These are phyloP conservation scores for Trinorchestia longiramus DNA, from an alignment of 1,140 invertebrate species.

Conservation along the genomic window DNA sequence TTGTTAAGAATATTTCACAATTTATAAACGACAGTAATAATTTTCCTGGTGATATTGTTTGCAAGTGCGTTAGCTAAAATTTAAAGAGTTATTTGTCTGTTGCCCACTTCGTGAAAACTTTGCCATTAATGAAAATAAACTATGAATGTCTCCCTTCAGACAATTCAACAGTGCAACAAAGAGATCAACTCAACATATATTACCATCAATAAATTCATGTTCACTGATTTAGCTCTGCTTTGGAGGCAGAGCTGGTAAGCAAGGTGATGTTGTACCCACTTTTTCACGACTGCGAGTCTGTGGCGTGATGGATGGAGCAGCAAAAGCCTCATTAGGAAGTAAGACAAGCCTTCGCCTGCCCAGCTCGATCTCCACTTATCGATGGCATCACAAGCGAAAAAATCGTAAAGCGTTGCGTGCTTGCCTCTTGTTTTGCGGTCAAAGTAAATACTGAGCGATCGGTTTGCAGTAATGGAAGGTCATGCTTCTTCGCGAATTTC, in stretches of 20 bases:
- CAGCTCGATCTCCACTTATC: conserved; percentile 18
- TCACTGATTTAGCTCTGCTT: background rate
- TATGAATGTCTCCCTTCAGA: background rate
- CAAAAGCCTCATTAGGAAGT: background rate
- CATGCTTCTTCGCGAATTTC: background rate
- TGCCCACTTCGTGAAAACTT: background rate
- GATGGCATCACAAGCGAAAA: background rate
- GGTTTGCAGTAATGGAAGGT: conserved; percentile 1
- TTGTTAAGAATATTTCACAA: too few relatives aligned
- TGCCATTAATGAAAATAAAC: background rate
- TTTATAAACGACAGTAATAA: too few relatives aligned
- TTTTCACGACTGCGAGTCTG: background rate
- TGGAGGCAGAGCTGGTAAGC: background rate
- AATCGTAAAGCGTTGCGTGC: background rate
- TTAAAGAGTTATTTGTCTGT: background rate
- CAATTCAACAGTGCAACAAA: background rate
- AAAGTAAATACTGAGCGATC: conserved; percentile 15
- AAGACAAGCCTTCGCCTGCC: background rate
- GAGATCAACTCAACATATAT: background rate
- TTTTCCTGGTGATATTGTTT: too few relatives aligned
- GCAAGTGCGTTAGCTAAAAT: too few relatives aligned
- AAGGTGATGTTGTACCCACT: background rate
- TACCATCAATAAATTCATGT: background rate
- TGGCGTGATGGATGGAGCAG: background rate
- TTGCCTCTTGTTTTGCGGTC: background rate